Percentiles rank a stretch among this genome's conserved stretches.
Evolutionary conservation across 2,888 invertebrate genomes (phyloP).

Genomic region (Punctoribates punctum): DNA sequence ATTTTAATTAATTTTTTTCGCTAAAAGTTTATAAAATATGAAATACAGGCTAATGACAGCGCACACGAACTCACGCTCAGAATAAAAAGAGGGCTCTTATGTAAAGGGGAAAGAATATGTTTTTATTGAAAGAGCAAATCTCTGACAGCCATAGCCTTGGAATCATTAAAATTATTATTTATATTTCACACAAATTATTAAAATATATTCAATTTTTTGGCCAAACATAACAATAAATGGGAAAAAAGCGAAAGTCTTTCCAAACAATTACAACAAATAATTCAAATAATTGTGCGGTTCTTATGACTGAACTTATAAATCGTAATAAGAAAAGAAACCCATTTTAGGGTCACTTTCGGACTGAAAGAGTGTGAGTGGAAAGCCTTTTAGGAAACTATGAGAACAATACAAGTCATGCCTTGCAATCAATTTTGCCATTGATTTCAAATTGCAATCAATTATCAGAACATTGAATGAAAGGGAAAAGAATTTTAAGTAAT

Average conservation of each 20-base stretch:
- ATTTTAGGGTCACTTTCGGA: constrained; percentile 9
- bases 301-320: not conserved
- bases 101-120: not conserved
- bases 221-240: constrained; percentile 10
- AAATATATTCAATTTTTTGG: not conserved
- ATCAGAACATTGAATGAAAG: not conserved
- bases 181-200: not conserved
- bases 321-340: not conserved
- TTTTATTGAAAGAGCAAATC: not conserved
- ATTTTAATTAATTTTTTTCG: constrained; percentile 6
- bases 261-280: not conserved
- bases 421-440: not conserved
- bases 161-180: not conserved
- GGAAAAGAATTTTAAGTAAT: not conserved
- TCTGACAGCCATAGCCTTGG: constrained; percentile 16
- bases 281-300: not conserved
- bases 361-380: not conserved
- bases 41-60: constrained; percentile 33
- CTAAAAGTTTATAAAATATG: not conserved
- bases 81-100: not conserved
- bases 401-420: constrained; percentile 27
- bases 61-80: constrained; percentile 24
- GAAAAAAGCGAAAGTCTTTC: constrained; percentile 26
- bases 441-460: constrained; percentile 34
- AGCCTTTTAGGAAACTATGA: not conserved